Percentiles rank a stretch among this genome's conserved stretches.
Evolutionary conservation across 2,113 vertebrate genomes (phyloP).

Genomic region (Menidia beryllina): DNA sequence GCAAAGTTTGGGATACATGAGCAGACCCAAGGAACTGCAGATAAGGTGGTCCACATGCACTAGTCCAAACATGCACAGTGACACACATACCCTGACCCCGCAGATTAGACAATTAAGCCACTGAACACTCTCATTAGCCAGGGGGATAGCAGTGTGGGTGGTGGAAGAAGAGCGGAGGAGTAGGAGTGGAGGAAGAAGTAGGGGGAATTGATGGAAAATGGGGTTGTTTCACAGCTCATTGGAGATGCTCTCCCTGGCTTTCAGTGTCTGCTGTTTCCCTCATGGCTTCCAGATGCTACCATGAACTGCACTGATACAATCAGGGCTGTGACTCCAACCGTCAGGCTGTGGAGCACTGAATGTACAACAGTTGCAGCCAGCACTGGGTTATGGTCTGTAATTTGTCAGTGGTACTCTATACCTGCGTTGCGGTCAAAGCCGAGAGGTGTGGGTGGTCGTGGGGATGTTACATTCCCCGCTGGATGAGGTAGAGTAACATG

Average conservation of each 20-base stretch:
- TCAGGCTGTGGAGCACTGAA: constrained; percentile 28
- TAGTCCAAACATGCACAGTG: constrained; percentile 21
- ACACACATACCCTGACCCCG: constrained; percentile 56
- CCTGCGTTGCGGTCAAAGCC: constrained; percentile 56
- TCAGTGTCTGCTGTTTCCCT: constrained; percentile 78
- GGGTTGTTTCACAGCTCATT: constrained; percentile 85
- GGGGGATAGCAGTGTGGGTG: constrained; percentile 73
- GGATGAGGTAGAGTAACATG: constrained; percentile 38
- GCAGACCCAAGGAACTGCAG: constrained; percentile 48
- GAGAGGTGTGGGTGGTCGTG: constrained; percentile 49
- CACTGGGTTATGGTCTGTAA: constrained; percentile 42
- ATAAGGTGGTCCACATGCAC: constrained; percentile 57
- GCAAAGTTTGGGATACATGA: constrained; percentile 24
- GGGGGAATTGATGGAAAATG: constrained; percentile 80
- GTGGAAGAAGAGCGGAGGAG: constrained; percentile 62
- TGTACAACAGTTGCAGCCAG: constrained; percentile 28
- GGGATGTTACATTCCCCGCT: constrained; percentile 45
- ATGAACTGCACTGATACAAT: constrained; percentile 58
- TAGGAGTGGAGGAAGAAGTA: constrained; percentile 61
- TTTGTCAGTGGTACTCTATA: constrained; percentile 65
- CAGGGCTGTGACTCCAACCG: constrained; percentile 49
- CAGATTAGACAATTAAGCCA: constrained; percentile 78
- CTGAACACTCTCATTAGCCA: constrained; percentile 76
- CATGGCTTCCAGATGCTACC: constrained; percentile 84
- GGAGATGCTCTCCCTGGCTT: constrained; percentile 79